phyloP scores from a whole-genome alignment of 2,797 vertebrate genomes.

The Pangasius macronema region DNA sequence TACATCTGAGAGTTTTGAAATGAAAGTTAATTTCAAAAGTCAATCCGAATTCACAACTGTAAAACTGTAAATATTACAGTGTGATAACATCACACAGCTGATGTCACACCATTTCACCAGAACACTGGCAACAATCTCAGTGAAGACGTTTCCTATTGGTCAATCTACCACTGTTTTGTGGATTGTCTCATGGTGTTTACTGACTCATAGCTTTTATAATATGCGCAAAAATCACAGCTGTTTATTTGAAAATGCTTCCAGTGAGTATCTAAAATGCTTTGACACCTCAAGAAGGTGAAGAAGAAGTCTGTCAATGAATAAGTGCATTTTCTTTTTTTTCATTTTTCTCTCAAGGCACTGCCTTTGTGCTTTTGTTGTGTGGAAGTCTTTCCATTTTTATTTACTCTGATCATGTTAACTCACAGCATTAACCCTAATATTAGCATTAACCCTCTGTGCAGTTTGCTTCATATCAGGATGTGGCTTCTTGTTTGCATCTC shows the following conservation, averaged over 20 bases:
- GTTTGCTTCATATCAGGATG: not conserved
- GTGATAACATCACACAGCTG: not conserved
- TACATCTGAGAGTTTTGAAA: not conserved
- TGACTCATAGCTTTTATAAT: not conserved
- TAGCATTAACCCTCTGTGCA: not conserved
- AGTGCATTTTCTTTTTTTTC: not conserved
- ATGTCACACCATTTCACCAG: not conserved
- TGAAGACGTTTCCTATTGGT: not conserved
- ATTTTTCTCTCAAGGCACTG: not conserved
- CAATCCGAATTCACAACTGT: not conserved
- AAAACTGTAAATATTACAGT: not conserved
- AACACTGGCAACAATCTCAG: not conserved
- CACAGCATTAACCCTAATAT: not conserved
- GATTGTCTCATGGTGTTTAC: not conserved
- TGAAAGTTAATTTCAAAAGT: not conserved
- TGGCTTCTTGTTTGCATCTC: constrained; percentile 1
- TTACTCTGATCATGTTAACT: not conserved
- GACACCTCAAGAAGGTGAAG: not conserved
- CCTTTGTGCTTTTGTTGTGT: too few species aligned
- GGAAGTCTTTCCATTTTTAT: not conserved
- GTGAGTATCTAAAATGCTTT: not conserved
- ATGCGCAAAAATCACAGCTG: not conserved
- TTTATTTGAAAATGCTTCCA: too few species aligned
- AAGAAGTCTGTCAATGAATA: not conserved
- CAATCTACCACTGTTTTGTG: not conserved